Conservation (phyloP, 1,140 invertebrate genomes). For the Trichonephila clavipes region DNA sequence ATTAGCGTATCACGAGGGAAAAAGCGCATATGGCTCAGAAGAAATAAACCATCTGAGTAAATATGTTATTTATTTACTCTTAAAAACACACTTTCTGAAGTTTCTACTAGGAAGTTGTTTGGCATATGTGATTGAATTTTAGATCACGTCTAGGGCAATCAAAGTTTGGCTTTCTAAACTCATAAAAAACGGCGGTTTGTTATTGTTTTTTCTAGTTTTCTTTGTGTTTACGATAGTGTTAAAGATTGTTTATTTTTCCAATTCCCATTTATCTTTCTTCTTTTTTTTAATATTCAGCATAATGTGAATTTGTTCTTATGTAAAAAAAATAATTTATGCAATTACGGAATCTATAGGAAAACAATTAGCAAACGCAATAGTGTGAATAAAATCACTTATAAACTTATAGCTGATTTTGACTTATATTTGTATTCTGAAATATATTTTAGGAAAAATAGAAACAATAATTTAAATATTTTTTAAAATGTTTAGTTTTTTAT, state of each 20-base stretch:
- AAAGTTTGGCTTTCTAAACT: not conserved
- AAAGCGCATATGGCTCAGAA: conserved; percentile 19
- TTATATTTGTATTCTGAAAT: too few species aligned
- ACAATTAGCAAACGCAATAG: too few species aligned
- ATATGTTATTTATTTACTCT: conserved; percentile 36
- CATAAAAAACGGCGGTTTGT: not conserved
- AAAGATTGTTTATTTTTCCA: not conserved
- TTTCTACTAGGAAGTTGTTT: not conserved
- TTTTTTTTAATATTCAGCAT: not conserved
- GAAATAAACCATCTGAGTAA: conserved; percentile 31
- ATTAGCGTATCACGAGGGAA: conserved; percentile 17
- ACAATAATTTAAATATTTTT: too few species aligned
- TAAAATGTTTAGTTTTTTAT: too few species aligned
- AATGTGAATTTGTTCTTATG: too few species aligned
- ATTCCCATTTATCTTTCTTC: not conserved
- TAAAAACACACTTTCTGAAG: not conserved
- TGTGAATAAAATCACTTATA: too few species aligned
- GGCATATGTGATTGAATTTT: conserved; percentile 29
- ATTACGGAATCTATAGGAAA: too few species aligned
- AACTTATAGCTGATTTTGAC: too few species aligned
- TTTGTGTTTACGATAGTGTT: not conserved
- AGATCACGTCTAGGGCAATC: conserved; percentile 20
- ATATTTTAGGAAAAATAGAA: too few species aligned
- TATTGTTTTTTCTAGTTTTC: not conserved
- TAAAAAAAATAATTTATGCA: too few species aligned